Percentiles rank a stretch among this genome's conserved stretches.
phyloP scores from a whole-genome alignment of 2,797 vertebrate species.

The Momotus momota region DNA sequence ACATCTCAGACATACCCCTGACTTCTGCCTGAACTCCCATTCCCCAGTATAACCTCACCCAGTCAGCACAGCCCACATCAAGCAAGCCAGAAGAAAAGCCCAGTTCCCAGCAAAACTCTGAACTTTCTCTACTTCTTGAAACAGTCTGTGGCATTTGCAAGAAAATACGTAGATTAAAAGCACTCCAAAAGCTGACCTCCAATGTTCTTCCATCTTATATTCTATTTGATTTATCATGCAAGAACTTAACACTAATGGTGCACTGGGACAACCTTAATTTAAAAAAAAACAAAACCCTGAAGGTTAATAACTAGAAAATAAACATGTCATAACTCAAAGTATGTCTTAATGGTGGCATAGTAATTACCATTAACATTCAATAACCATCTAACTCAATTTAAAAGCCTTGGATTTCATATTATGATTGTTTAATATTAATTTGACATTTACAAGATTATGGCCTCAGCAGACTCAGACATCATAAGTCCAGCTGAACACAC shows the following conservation, averaged over 20 bases:
- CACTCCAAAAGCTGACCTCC: not conserved
- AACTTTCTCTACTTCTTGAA: not conserved
- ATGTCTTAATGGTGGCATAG: not conserved
- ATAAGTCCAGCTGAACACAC: not conserved
- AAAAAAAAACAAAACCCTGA: not conserved
- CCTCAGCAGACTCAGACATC: not conserved
- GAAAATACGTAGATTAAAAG: not conserved
- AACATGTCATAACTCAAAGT: slow-evolving; percentile 15
- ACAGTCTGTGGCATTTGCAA: not conserved
- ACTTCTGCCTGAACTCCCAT: not conserved
- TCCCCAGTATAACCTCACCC: not conserved
- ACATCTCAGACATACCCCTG: not conserved
- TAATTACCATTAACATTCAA: slow-evolving; percentile 64
- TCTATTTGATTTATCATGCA: not conserved
- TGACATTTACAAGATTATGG: slow-evolving; percentile 40
- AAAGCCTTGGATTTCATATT: slow-evolving; percentile 10
- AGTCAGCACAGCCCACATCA: not conserved
- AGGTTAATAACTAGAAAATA: slow-evolving; percentile 46
- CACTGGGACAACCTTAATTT: not conserved
- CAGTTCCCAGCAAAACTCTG: not conserved
- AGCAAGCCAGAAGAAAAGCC: not conserved
- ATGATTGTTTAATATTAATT: slow-evolving; percentile 53
- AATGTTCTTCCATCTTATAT: not conserved
- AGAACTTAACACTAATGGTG: not conserved
- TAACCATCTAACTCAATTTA: slow-evolving; percentile 23